Evolutionary conservation across 2,113 vertebrate species (phyloP).

Genomic region (Sander vitreus): DNA sequence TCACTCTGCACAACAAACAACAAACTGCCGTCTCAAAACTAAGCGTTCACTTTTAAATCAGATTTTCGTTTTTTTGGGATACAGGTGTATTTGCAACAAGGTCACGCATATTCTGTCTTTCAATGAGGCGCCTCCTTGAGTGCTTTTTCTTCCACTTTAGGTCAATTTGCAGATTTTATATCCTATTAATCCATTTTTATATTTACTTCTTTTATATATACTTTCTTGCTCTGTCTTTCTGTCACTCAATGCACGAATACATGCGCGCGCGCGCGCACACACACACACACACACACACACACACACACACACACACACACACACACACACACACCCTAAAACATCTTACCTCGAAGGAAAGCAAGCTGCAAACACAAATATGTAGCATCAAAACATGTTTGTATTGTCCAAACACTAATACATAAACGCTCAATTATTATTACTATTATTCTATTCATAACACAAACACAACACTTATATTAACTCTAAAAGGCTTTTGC

Average conservation of each 20-base stretch:
- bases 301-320: background rate
- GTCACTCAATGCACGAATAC: background rate
- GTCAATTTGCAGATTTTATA: background rate
- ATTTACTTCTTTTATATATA: too few relatives aligned
- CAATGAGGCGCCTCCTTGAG: background rate
- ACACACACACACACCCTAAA: too few relatives aligned
- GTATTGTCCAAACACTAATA: background rate
- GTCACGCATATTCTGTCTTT: background rate
- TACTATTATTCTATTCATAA: background rate
- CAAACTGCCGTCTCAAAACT: background rate
- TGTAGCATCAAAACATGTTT: background rate
- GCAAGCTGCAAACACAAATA: slow-evolving; percentile 1
- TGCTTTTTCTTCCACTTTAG: background rate
- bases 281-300: background rate
- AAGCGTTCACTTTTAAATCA: background rate
- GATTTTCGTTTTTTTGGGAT: background rate
- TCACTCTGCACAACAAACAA: background rate
- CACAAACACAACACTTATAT: background rate
- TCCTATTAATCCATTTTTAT: background rate
- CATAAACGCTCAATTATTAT: background rate
- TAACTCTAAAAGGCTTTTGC: background rate
- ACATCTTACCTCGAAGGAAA: background rate
- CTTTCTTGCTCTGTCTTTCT: background rate
- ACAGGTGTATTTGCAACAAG: slow-evolving; percentile 21
- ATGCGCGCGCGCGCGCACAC: background rate